Evolutionary conservation across 2,888 invertebrate species (phyloP), one percentile per base, ranked within the genome.

Genomic region (Ophraella communa): DNA sequence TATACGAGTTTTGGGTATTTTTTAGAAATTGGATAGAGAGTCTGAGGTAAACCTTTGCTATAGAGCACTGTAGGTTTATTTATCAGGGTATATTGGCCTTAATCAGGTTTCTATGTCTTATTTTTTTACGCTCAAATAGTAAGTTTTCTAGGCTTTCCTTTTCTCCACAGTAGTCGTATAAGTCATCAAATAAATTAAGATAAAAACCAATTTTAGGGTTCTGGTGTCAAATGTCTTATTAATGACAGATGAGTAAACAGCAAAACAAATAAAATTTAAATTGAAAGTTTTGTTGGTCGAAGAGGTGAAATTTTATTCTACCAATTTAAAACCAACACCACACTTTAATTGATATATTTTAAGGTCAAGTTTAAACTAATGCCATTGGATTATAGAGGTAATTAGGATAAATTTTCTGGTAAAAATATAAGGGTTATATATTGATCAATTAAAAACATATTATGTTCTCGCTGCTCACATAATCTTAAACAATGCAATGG

Each of bases 371-470:
- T 47, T 20, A 23, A 39, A 56, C 33, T 59, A 58, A 64, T 65
- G 51, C 58, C 64, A 61, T 61, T 67, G 64, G 60, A 64, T 58
- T 55, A 52, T 52, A 45, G 56, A 63, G 63, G 55, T 62, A 62
- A 65, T 65, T 67, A 64, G 64, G 64, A 59, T 62, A 64, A 64
- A 67, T 62, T 65, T 57, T 49, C 45, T 56, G 54, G 55, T 60
- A 47, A 55, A 62, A 64, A 62, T 60, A 65, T 67, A 67, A 67
- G 67, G 67, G 67, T 60, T 57, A 65, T 67, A 60, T 57, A 67
- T 67, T 62, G 58, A 62, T 60, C 59, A 67, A 67, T 67, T 67
- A 60, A 52, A 51, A 58, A 58, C 54, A 66, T 61, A n/a, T n/a
- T n/a, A 58, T 64, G 61, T 64, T 66, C 57, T 54, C 53, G 60